Base-by-base conservation (phyloP, 2,113 vertebrate genomes). In the Oryzias woworae region DNA sequence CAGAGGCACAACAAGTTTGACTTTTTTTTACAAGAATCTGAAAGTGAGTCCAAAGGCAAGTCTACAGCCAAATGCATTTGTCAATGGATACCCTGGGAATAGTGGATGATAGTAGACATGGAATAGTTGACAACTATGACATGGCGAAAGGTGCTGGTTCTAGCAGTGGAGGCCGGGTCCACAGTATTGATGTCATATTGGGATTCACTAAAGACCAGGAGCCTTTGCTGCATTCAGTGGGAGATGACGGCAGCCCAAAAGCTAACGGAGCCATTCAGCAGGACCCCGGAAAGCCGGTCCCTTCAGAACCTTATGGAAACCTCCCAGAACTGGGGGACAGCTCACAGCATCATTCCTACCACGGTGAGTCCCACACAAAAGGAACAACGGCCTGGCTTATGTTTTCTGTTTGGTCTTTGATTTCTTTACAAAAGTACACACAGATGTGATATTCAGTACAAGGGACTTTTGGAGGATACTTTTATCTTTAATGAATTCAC, bases 171-270 rank as follows among this genome's bases (percentile, higher is more conserved):
- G 91, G 90, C 46, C 81, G 86, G 28, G 89, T 92, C 49, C 91
- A 93, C 86, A 93, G 92, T 60, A 92, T 93, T 16, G 92, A 93
- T 64, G 90, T 92, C 58, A 93, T 93, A 70, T 83, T 93, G 61
- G 92, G 93, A 79, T 93, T 93, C 87, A 91, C 87, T 59, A 92
- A 92, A 82, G 91, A 94, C 66, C 91, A 93, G 71, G 92, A 93
- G 54, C 77, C 88, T 36, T 70, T 92, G 49, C 89, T 93, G 42
- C 84, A 86, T 67, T 71, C 81, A 1, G 73, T 80, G 17, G 87
- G 66, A 47, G 65, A 69, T 10, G 81, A 71, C 3, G 73, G 75
- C 45, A 46, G 42, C 41, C 85, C 85, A 23, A 92, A 90, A 69
- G 62, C 31, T 17, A 84, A 78, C 1, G 28, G 52, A 5, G 79